phyloP scores from a whole-genome alignment of 2,888 invertebrate species.

The Poecilus cupreus region DNA sequence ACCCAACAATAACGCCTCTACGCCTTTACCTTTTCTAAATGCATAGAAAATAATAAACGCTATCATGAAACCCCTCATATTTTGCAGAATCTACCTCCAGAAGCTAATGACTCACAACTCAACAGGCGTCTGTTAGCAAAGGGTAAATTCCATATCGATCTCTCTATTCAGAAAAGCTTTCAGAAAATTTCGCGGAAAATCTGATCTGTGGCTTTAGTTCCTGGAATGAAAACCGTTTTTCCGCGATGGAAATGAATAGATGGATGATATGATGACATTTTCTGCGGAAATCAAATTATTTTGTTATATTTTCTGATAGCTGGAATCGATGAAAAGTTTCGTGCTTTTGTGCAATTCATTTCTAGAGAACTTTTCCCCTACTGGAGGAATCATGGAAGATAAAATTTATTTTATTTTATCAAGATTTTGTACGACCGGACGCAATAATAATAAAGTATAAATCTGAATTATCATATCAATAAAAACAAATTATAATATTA shows the following conservation, averaged over 20 bases:
- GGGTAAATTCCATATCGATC: constrained; percentile 24
- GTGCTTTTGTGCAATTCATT: not conserved
- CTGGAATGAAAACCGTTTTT: not conserved
- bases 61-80: too few relatives aligned
- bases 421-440: too few relatives aligned
- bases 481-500: too few relatives aligned
- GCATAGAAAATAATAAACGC: too few relatives aligned
- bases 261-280: not conserved
- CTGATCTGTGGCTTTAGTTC: not conserved
- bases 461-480: too few relatives aligned
- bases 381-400: too few relatives aligned
- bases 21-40: too few relatives aligned
- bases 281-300: not conserved
- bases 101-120: not conserved
- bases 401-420: too few relatives aligned
- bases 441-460: too few relatives aligned
- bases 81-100: not conserved
- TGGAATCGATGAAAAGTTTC: not conserved
- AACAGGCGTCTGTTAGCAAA: not conserved
- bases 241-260: constrained; percentile 1
- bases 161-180: not conserved
- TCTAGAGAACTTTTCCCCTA: not conserved
- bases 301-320: not conserved
- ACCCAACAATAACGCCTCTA: too few relatives aligned
- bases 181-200: constrained; percentile 18